phyloP scores from a whole-genome alignment of 1,140 invertebrate species.

The Cephus cinctus region DNA sequence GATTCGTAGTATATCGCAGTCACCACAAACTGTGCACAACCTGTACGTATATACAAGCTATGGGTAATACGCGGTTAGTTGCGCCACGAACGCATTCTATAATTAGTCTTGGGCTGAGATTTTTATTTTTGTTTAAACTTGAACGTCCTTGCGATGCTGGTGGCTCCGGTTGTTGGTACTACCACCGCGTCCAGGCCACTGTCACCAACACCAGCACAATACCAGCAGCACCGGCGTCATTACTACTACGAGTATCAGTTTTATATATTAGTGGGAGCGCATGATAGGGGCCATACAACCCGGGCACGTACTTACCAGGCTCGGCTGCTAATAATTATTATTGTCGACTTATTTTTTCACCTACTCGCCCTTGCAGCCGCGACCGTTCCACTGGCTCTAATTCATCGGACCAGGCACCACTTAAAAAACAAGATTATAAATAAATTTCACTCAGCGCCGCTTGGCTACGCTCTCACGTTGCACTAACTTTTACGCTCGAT shows the following conservation, averaged over 20 bases:
- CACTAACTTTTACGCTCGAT: no score
- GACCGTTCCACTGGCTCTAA: constrained; percentile 17
- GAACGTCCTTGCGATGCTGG: constrained; percentile 54
- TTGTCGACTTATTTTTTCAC: constrained; percentile 26
- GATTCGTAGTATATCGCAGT: no score
- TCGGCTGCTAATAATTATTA: constrained; percentile 32
- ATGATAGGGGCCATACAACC: no score
- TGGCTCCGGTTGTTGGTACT: no score
- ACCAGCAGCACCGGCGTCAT: no score
- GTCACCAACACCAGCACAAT: no score
- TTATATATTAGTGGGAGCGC: no score
- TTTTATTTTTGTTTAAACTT: constrained; percentile 56
- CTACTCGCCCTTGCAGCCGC: constrained; percentile 14
- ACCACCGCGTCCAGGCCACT: no score
- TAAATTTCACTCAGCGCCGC: constrained; percentile 24
- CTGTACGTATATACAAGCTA: no score
- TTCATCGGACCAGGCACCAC: constrained; percentile 13
- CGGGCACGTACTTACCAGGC: no score
- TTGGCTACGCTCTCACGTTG: no score
- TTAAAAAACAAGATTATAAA: constrained; percentile 29
- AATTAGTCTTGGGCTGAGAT: constrained; percentile 47
- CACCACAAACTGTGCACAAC: no score
- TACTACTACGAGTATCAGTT: background rate
- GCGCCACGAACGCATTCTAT: constrained; percentile 44
- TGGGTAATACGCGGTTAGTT: constrained; percentile 30